phyloP scores from a whole-genome alignment of 1,140 invertebrate genomes.

The Colletes gigas region DNA sequence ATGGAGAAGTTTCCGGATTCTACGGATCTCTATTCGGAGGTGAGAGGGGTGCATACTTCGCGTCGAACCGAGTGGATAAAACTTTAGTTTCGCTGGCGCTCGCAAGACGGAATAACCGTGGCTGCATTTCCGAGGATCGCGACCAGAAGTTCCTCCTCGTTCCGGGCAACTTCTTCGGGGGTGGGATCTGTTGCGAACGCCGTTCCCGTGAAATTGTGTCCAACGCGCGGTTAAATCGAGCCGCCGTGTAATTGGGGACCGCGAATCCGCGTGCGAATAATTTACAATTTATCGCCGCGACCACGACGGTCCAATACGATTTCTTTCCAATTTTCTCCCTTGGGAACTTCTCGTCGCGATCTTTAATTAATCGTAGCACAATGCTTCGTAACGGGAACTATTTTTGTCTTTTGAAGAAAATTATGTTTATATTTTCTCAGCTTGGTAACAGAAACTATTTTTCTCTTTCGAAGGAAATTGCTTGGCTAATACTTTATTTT shows the following conservation, averaged over 20 bases:
- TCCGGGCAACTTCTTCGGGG: conserved; percentile 11
- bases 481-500: no score
- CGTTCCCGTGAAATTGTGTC: conserved; percentile 7
- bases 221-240: not conserved
- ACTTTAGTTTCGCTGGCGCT: conserved; percentile 33
- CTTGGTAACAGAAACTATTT: no score
- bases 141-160: conserved; percentile 17
- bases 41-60: conserved; percentile 76
- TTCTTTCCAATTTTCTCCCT: not conserved
- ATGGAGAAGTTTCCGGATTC: conserved; percentile 97
- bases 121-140: conserved; percentile 36
- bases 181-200: not conserved
- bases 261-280: not conserved
- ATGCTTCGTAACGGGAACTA: no score
- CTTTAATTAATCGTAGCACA: not conserved
- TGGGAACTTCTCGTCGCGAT: not conserved
- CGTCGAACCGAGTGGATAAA: conserved; percentile 33
- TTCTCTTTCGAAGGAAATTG: no score
- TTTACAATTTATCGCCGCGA: not conserved
- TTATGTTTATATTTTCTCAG: no score
- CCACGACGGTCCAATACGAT: not conserved
- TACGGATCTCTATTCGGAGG: conserved; percentile 98
- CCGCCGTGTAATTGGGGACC: not conserved
- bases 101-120: conserved; percentile 34
- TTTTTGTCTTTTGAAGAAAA: no score